Conservation (phyloP, 1,140 invertebrate species). For the Diorhabda sublineata region DNA sequence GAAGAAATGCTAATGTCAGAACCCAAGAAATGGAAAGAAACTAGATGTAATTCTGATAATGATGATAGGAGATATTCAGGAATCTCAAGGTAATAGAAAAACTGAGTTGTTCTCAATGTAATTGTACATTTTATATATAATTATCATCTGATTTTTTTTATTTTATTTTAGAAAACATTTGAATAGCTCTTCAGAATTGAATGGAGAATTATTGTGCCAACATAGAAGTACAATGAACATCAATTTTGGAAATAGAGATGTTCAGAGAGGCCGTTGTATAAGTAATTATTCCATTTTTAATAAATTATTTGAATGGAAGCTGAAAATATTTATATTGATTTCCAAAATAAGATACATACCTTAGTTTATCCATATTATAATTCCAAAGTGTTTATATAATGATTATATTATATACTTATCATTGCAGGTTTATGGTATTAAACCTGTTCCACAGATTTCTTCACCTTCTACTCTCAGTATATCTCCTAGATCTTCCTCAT, state of each 20-base stretch:
- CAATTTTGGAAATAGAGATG: conserved; percentile 53
- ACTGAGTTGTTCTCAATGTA: background rate
- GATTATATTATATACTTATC: no score
- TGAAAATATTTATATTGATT: background rate
- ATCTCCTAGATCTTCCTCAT: no score
- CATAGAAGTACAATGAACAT: conserved; percentile 52
- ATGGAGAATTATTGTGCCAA: conserved; percentile 50
- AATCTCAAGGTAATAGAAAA: conserved; percentile 15
- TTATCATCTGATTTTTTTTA: background rate
- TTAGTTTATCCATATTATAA: background rate
- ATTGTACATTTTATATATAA: background rate
- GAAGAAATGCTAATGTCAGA: conserved; percentile 64
- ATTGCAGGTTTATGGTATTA: no score
- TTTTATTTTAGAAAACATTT: conserved; percentile 17
- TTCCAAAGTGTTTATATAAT: conserved; percentile 29
- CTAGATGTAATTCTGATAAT: conserved; percentile 30
- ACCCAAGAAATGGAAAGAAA: conserved; percentile 41
- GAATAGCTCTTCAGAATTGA: conserved; percentile 44
- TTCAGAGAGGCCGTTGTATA: conserved; percentile 55
- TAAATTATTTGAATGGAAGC: no score
- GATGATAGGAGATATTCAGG: conserved; percentile 31
- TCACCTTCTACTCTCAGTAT: no score
- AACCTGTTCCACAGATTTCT: no score
- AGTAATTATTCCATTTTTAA: conserved; percentile 42
- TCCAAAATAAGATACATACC: background rate